Base-by-base conservation (phyloP, 1,140 invertebrate genomes). In the Drosophila novamexicana region DNA sequence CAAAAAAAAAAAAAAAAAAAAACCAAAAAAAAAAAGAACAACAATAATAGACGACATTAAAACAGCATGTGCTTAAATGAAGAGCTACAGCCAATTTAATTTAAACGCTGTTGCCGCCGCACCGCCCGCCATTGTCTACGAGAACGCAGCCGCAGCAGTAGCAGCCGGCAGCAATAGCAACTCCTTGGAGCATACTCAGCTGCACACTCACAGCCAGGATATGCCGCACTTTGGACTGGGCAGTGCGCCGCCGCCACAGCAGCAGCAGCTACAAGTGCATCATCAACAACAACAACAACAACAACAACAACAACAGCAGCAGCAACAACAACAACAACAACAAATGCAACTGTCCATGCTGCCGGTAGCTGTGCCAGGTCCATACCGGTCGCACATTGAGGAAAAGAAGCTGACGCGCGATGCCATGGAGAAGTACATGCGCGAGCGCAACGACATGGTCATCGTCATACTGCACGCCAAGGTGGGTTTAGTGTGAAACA, bases 401-500 rank as follows among this genome's bases (percentile, higher is more conserved):
- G 97, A 97, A 76, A 96, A 97, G 78, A 94, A 97, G 64, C 94
- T 98, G 37, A 98, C 97, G 9, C 95, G 98, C 47, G 98, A 99
- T 81, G 97, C 98, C 10, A 99, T 99, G 98, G 97, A 98, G 91
- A 95, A 97, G 45, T 99, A 99, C 92, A 94, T 99, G 58, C 95
- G 97, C 34, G 98, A 99, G 81, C 95, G 97, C 79, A 97, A 97
- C 75, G 98, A 99, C 92, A 98, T 99, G 96, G 96, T 98, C 4
- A 96, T 99, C 18, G 97, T 99, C 5, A 99, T 99, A 66, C 94
- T 99, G 53, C 99, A 99, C 93, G 99, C 99, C 6, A 99, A 99
- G 95, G 92, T 92, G 67, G 56, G 86, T 70, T 56, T 1, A 14
- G 32, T 29, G 22, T 29, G 29, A n/a, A 9, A 16, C n/a, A 53